Evolutionary conservation across 1,140 invertebrate species (phyloP).

Genomic region (Papilio aristodemus): DNA sequence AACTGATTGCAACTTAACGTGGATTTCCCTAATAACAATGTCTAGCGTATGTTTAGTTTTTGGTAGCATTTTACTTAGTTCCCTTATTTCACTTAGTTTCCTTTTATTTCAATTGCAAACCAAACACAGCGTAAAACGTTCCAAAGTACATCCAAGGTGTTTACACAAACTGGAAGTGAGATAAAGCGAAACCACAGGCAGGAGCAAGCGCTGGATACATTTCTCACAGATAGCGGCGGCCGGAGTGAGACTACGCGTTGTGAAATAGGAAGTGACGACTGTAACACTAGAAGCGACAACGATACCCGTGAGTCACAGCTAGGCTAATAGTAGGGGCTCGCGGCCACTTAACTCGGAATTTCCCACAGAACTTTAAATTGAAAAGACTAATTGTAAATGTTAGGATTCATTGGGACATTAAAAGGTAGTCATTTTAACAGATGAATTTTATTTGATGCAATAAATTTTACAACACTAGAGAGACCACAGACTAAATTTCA

Average conservation of each 20-base stretch:
- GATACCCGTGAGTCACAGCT: conserved; percentile 59
- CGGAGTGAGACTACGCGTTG: conserved; percentile 42
- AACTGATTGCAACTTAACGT: too few species aligned
- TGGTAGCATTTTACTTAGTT: too few species aligned
- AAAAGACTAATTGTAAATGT: too few species aligned
- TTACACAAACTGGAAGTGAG: conserved; percentile 26
- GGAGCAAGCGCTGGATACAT: conserved; percentile 28
- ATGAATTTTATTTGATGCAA: too few species aligned
- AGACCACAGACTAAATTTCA: too few species aligned
- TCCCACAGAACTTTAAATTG: conserved; percentile 12
- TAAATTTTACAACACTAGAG: too few species aligned
- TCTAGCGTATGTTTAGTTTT: too few species aligned
- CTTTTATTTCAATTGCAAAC: neutral
- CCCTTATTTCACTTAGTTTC: too few species aligned
- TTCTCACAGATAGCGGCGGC: conserved; percentile 28
- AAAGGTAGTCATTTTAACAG: too few species aligned
- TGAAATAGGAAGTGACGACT: conserved; percentile 65
- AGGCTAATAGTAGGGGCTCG: conserved; percentile 36
- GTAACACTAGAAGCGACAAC: conserved; percentile 62
- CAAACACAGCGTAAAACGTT: neutral
- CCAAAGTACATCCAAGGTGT: conserved; percentile 7
- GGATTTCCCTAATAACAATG: too few species aligned
- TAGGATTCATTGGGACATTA: too few species aligned
- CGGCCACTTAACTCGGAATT: conserved; percentile 10
- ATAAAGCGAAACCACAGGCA: conserved; percentile 31